These are phyloP conservation scores for Alethe diademata DNA, from an alignment of 2,113 vertebrate genomes.

Conservation along the genomic window DNA sequence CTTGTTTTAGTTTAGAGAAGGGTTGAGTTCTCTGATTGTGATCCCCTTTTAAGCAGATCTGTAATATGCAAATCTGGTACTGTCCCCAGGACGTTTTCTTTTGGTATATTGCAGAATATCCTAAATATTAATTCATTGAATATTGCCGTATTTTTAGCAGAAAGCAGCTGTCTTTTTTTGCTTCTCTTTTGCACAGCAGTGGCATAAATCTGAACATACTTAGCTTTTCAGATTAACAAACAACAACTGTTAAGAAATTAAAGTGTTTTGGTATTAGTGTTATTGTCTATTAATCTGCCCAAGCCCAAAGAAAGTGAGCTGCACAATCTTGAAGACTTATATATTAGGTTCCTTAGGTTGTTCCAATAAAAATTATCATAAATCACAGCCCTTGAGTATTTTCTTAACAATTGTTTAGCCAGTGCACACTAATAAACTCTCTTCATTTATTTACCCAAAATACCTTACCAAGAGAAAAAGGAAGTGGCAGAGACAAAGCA, in stretches of 20 bases:
- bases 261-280: neutral
- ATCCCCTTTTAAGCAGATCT: neutral
- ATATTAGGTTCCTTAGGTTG: neutral
- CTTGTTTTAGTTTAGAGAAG: neutral
- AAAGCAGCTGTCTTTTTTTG: neutral
- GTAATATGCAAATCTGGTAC: neutral
- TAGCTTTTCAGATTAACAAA: neutral
- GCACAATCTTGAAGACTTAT: neutral
- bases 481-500: neutral
- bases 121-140: neutral
- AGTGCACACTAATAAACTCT: neutral
- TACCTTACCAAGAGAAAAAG: neutral
- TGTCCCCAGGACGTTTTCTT: neutral
- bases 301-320: neutral
- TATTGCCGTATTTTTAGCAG: neutral
- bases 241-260: neutral
- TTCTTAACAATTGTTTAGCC: neutral
- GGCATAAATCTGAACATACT: neutral
- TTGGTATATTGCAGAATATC: accelerated
- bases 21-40: accelerated
- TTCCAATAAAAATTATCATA: neutral
- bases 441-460: neutral
- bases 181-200: neutral
- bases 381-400: neutral
- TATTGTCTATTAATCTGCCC: neutral